Base-by-base conservation (phyloP, 2,113 vertebrate genomes). In the Gymnarchus niloticus region DNA sequence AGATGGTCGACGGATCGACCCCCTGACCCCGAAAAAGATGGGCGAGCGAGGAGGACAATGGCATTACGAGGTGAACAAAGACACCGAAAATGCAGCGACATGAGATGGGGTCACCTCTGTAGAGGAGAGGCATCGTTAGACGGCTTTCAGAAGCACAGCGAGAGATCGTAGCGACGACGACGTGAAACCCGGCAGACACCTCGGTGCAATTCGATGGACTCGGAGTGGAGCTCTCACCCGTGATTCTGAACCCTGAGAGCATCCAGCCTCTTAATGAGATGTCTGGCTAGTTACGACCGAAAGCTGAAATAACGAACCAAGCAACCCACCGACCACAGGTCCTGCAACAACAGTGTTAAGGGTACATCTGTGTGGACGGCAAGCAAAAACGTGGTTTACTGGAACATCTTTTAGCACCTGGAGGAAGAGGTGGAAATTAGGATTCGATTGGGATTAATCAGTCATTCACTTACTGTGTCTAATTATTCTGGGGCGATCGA, bases 1-100 rank as follows among this genome's bases (percentile, higher is more conserved):
- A 21, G 76, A 78, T 44, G 21, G 44, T n/a, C n/a, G n/a, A n/a
- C n/a, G n/a, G n/a, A n/a, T 84, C 65, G 56, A 65, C 56, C 83
- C n/a, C 41, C 56, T 51, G 56, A 84, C 19, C 57, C 56, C 25
- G 5, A 28, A 44, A n/a, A 41, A 44, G 56, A 25, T 80, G 56
- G 44, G 19, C 21, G 44, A 57, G 23, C 21, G 23, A 65, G 56
- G 44, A 84, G n/a, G 56, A 84, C 37, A 46, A 65, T 46, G 56
- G 44, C 56, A 46, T 46, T 46, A 21, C 4, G 37, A 59, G 83
- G 44, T 48, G 73, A 76, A 41, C 52, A 69, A 69, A 84, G 44
- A 37, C 25, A 33, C 49, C 54, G 21, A 17, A 77, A 73, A 8
- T 33, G 28, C 5, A 17, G 12, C 33, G 19, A 65, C 6, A 9